Percentiles rank a stretch among this genome's conserved stretches.
Conservation (phyloP, 1,140 invertebrate genomes). For the Steinernema feltiae region DNA sequence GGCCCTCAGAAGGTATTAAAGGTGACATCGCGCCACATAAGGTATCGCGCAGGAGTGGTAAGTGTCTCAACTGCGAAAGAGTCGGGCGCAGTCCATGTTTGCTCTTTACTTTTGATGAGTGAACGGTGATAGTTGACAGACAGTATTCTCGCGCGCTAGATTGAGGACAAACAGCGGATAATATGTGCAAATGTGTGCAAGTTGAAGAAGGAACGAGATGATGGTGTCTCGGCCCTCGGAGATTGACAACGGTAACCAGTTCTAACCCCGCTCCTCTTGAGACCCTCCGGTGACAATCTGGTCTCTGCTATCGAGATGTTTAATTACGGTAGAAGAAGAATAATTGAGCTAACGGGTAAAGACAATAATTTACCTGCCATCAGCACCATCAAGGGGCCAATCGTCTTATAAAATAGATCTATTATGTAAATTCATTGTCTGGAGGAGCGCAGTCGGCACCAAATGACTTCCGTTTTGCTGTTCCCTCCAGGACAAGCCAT, state of each 20-base stretch:
- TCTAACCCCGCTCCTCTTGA: not conserved
- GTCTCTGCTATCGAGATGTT: not conserved
- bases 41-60: constrained; percentile 2
- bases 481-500: constrained; percentile 4
- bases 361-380: constrained; percentile 15
- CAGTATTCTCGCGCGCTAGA: constrained; percentile 3
- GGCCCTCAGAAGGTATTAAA: constrained; percentile 5
- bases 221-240: not conserved
- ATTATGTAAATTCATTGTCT: constrained; percentile 15
- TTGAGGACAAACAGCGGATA: constrained; percentile 9
- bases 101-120: constrained; percentile 15
- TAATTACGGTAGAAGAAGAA: not conserved
- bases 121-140: constrained; percentile 15
- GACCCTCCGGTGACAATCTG: not conserved
- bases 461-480: constrained; percentile 11
- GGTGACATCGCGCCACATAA: constrained; percentile 13
- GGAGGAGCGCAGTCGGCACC: constrained; percentile 10
- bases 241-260: not conserved
- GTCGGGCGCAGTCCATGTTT: not conserved
- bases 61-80: constrained; percentile 1
- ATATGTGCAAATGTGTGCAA: not conserved
- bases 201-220: not conserved
- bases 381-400: not conserved
- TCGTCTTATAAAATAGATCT: constrained; percentile 14
- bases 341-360: not conserved